Percentiles rank a stretch among this genome's conserved stretches.
Evolutionary conservation across 2,888 invertebrate species (phyloP).

Genomic region (Petrophora chlorosata): DNA sequence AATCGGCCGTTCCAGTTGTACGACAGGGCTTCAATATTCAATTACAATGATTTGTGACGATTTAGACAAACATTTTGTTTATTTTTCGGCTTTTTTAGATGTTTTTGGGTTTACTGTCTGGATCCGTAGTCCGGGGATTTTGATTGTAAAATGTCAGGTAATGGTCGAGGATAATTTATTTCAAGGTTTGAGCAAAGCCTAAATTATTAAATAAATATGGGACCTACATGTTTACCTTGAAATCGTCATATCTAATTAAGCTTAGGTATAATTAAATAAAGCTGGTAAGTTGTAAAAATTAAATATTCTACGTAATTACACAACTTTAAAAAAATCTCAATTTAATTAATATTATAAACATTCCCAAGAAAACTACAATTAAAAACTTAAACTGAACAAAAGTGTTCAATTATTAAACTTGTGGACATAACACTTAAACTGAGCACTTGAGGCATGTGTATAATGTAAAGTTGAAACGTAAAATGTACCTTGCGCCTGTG

Average conservation of each 20-base stretch:
- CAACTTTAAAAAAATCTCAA: no score
- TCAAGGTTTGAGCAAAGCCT: no score
- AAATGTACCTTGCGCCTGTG: constrained; percentile 3
- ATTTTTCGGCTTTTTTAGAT: background rate
- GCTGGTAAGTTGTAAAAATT: no score
- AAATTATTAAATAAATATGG: no score
- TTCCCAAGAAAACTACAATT: background rate
- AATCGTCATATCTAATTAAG: no score
- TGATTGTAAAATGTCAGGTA: no score
- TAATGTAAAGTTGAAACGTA: constrained; percentile 3
- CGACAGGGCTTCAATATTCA: constrained; percentile 5
- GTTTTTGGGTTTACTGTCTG: background rate
- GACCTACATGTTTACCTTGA: no score
- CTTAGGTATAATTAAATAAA: no score
- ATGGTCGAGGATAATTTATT: no score
- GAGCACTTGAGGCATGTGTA: constrained; percentile 10
- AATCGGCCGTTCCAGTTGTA: constrained; percentile 18
- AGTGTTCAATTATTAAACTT: constrained; percentile 11
- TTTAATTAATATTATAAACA: no score
- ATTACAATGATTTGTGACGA: constrained; percentile 27
- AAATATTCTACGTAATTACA: no score
- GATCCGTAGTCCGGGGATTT: background rate
- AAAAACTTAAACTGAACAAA: background rate
- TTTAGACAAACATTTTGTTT: constrained; percentile 4
- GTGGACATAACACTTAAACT: constrained; percentile 14